These are phyloP conservation scores for Ceuthmochares aereus DNA, from an alignment of 2,113 vertebrate species.

Conservation along the genomic window DNA sequence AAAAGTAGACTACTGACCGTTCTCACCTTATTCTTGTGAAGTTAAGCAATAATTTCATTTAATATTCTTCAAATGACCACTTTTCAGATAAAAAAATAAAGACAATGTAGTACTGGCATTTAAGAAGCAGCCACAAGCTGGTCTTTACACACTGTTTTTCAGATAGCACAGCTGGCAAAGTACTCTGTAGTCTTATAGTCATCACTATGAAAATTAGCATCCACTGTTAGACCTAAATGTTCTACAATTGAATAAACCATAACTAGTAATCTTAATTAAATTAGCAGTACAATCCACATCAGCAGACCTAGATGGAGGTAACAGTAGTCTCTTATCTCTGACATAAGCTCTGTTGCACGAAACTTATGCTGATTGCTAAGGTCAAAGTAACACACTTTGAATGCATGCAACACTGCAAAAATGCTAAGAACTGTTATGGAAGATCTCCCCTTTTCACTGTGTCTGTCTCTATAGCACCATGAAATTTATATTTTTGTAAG, in stretches of 20 bases:
- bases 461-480: neutral
- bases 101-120: neutral
- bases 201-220: neutral
- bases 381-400: neutral
- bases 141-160: neutral
- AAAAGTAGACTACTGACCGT: neutral
- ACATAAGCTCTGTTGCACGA: neutral
- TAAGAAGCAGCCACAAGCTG: neutral
- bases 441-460: rapidly evolving
- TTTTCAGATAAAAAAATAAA: neutral
- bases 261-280: neutral
- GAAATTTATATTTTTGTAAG: neutral
- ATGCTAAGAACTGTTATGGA: neutral
- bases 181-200: neutral
- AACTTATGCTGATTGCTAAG: neutral
- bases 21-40: neutral
- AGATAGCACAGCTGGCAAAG: neutral
- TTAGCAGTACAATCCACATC: neutral
- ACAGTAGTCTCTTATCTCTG: neutral
- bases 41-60: neutral
- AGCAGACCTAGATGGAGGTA: neutral
- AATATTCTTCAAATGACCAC: neutral
- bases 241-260: neutral
- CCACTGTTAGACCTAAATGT: neutral
- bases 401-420: neutral